phyloP scores from a whole-genome alignment of 2,113 vertebrate genomes.

The Nicator chloris region DNA sequence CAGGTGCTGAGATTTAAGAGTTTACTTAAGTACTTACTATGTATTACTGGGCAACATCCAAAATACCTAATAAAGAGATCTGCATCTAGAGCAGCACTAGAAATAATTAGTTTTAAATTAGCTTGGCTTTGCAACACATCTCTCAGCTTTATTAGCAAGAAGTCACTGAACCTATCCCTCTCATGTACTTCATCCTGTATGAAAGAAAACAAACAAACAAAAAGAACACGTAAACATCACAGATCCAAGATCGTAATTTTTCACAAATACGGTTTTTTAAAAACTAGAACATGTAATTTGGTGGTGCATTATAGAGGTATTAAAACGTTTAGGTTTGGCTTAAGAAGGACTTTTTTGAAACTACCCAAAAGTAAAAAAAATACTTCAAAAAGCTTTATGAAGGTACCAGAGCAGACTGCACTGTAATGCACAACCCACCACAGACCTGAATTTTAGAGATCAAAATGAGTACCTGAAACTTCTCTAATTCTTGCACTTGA shows the following conservation, averaged over 20 bases:
- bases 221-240: neutral
- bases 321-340: neutral
- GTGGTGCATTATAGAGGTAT: neutral
- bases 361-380: neutral
- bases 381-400: neutral
- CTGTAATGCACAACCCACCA: neutral
- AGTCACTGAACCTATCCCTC: slow-evolving; percentile 92
- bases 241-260: neutral
- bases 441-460: neutral
- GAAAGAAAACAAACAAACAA: neutral
- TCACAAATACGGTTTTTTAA: neutral
- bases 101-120: slow-evolving; percentile 87
- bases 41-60: slow-evolving; percentile 86
- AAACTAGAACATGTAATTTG: neutral
- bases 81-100: slow-evolving; percentile 89
- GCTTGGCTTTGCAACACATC: slow-evolving; percentile 83
- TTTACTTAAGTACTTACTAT: slow-evolving; percentile 78
- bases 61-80: slow-evolving; percentile 91
- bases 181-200: slow-evolving; percentile 95
- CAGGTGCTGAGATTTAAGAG: neutral
- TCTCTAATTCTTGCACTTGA: neutral
- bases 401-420: neutral
- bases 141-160: slow-evolving; percentile 90
- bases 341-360: neutral
- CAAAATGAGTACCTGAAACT: neutral